Percentiles rank a stretch among this genome's conserved stretches.
These are phyloP conservation scores for Agelastica alni DNA, from an alignment of 2,888 invertebrate genomes.

Conservation along the genomic window DNA sequence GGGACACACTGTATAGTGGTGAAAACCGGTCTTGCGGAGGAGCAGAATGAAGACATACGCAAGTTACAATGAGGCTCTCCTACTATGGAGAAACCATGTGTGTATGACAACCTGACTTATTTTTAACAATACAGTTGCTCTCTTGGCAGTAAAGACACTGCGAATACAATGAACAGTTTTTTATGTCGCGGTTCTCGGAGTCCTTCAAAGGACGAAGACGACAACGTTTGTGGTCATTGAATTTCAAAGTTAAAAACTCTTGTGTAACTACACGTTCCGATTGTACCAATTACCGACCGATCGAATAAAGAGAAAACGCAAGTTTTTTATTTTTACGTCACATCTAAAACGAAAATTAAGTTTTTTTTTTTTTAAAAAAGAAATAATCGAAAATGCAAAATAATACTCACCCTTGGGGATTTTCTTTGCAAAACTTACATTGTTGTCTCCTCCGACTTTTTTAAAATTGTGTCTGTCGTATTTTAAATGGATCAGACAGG, in stretches of 20 bases:
- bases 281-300: constrained; percentile 3
- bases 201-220: constrained; percentile 23
- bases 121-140: constrained; percentile 22
- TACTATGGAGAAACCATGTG: constrained; percentile 37
- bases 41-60: constrained; percentile 43
- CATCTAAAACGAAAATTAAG: too few species aligned
- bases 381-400: too few species aligned
- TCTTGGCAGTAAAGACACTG: constrained; percentile 15
- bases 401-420: too few species aligned
- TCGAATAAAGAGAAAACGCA: not conserved
- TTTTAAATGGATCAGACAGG: too few species aligned
- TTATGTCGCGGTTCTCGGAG: constrained; percentile 1
- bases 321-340: not conserved
- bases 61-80: constrained; percentile 28
- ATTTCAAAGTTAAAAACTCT: constrained; percentile 4
- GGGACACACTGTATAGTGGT: too few species aligned
- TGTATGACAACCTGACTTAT: constrained; percentile 33
- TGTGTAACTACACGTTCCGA: not conserved
- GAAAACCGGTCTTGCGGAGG: constrained; percentile 41
- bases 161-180: constrained; percentile 13
- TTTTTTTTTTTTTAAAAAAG: too few species aligned
- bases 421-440: too few species aligned
- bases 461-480: too few species aligned
- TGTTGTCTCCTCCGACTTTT: too few species aligned
- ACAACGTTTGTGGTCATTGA: constrained; percentile 21